Evolutionary conservation across 2,888 invertebrate species (phyloP), one percentile per base, ranked within the genome.

Genomic region (Crioceris asparagi): DNA sequence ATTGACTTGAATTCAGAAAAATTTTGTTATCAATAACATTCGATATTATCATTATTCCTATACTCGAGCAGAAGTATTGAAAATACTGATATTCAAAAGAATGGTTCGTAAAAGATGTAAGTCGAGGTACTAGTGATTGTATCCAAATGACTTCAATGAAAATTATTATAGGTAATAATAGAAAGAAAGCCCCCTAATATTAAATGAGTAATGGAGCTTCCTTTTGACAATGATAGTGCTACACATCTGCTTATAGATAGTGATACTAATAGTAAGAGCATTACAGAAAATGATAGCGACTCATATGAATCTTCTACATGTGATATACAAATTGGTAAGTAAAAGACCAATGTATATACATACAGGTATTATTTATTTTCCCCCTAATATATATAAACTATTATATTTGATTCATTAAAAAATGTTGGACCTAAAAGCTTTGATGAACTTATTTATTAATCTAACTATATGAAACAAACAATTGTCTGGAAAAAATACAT

Each of bases 211-310:
- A 56, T 56, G 56, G 56, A 56, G 53, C 45, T 49, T 38, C 46
- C 45, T 29, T 42, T 45, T 40, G 50, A 45, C 37, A 37, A 50
- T 35, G 53, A 53, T 44, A 48, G 50, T 52, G 54, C 50, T 44
- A 49, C 56, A 47, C 53, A 55, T 44, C 45, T 52, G 42, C 47
- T 55, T 32, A 51, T 54, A 40, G 59, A 57, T 41, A 57, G 57
- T 50, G 55, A 53, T 35, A 56, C 57, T 18, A 58, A 57, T 44
- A 56, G 54, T 47, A 54, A 50, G 41, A 52, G 53, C 25, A 43
- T 51, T 41, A 46, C 49, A 26, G 55, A 56, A 37, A 56, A 55
- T 39, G 52, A 52, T 26, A 51, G 49, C 43, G 51, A 52, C 29
- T 54, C 49, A 25, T 51, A 55, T 34, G 47, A 52, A 31, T 50